Conservation (phyloP, 2,797 vertebrate genomes). For the Acanthornis magna region DNA sequence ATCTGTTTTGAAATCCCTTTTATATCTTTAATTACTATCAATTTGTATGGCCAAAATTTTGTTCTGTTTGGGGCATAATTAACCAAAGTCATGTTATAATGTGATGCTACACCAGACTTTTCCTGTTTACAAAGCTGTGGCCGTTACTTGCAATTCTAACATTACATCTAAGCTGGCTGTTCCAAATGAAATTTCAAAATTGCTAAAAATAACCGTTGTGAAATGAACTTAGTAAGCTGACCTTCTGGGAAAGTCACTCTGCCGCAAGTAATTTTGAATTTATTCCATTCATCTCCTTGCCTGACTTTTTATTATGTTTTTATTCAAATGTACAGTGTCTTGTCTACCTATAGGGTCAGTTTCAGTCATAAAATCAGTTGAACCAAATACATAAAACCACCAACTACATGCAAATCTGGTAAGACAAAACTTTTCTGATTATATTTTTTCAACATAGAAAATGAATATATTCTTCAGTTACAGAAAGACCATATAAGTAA, state of each 20-base stretch:
- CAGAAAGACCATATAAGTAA: not conserved
- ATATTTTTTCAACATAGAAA: not conserved
- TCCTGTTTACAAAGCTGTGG: not conserved
- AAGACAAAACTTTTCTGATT: not conserved
- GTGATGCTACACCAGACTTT: not conserved
- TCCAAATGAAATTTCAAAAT: constrained; percentile 6
- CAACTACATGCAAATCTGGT: not conserved
- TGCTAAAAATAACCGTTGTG: not conserved
- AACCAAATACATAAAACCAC: not conserved
- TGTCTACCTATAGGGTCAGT: not conserved
- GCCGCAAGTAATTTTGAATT: not conserved
- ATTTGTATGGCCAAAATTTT: not conserved
- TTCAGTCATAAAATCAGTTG: not conserved
- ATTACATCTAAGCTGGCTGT: not conserved
- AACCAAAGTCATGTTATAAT: not conserved
- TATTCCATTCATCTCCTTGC: not conserved
- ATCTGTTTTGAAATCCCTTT: not conserved
- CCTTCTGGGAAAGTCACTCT: not conserved
- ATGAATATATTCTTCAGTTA: not conserved
- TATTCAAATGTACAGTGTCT: not conserved
- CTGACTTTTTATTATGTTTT: not conserved
- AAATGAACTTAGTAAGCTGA: not conserved
- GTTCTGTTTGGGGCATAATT: not conserved
- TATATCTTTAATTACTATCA: not conserved
- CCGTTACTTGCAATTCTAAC: not conserved